Conservation (phyloP, 92 coral and sea anemone genomes). For the Palythoa caribaeorum region DNA sequence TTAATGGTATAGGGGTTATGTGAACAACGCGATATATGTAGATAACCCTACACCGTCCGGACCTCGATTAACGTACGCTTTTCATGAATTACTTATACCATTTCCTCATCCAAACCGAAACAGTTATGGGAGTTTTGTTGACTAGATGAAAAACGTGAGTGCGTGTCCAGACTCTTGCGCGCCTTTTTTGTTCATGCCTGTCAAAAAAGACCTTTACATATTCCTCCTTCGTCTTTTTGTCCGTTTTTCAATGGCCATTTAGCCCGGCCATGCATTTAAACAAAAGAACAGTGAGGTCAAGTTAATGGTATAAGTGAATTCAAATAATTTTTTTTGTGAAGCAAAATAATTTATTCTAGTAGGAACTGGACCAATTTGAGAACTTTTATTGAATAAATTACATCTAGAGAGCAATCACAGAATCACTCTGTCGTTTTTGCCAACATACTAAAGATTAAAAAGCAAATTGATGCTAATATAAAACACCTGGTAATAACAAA, state of each 20-base stretch:
- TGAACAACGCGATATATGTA: no score
- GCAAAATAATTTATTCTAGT: no score
- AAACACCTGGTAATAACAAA: no score
- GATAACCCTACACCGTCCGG: no score
- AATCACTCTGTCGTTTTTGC: no score
- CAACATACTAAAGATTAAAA: no score
- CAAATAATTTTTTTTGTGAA: no score
- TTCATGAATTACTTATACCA: slow-evolving; percentile 1
- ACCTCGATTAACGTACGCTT: slow-evolving; percentile 5
- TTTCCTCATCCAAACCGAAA: slow-evolving; percentile 4
- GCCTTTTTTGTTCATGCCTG: slow-evolving; percentile 6
- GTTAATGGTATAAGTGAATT: not conserved
- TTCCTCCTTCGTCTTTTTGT: not conserved
- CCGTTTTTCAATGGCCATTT: not conserved
- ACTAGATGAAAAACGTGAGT: slow-evolving; percentile 3
- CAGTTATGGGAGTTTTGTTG: slow-evolving; percentile 4
- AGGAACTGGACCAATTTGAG: no score
- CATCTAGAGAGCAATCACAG: no score
- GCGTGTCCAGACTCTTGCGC: not conserved
- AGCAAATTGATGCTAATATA: no score
- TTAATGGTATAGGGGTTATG: no score
- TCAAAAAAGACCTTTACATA: not conserved
- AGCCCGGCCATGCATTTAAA: slow-evolving; percentile 2
- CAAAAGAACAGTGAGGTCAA: slow-evolving; percentile 4
- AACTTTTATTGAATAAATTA: no score